Conservation (phyloP, 2,797 vertebrate species). For the Centroberyx gerrardi region DNA sequence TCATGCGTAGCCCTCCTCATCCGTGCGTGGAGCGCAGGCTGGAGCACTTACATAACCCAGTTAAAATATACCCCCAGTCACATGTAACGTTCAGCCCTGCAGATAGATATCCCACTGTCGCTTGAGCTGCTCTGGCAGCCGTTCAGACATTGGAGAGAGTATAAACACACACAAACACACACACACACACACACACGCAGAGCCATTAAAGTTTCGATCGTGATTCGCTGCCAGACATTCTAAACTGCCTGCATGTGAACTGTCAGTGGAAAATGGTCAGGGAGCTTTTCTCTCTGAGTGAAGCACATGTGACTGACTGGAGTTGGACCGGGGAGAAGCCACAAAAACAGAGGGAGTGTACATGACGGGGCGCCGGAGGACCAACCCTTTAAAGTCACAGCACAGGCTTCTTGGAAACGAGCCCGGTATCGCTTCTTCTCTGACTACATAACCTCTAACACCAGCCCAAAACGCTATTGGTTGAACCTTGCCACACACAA, state of each 20-base stretch:
- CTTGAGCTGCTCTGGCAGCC: conserved; percentile 82
- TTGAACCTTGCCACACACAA: conserved; percentile 53
- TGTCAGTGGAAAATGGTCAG: conserved; percentile 75
- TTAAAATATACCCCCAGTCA: conserved; percentile 88
- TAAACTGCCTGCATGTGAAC: conserved; percentile 81
- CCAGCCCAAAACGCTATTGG: conserved; percentile 68
- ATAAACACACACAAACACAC: conserved; percentile 50
- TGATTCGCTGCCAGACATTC: conserved; percentile 80
- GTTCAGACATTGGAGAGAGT: conserved; percentile 77
- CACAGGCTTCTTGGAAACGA: conserved; percentile 54
- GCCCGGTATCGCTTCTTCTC: conserved; percentile 65
- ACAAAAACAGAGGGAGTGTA: conserved; percentile 62
- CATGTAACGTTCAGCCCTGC: conserved; percentile 86
- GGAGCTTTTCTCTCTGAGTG: conserved; percentile 69
- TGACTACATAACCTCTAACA: conserved; percentile 73
- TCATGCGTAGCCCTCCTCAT: conserved; percentile 82
- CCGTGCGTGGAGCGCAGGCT: conserved; percentile 79
- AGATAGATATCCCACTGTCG: conserved; percentile 84
- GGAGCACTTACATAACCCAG: conserved; percentile 88
- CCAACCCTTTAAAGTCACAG: conserved; percentile 81
- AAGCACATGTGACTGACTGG: conserved; percentile 82
- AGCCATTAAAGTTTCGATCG: conserved; percentile 74
- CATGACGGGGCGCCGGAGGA: conserved; percentile 61
- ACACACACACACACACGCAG: conserved; percentile 34
- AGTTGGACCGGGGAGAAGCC: conserved; percentile 66